These are phyloP conservation scores for Drosophila navojoa DNA, from an alignment of 1,140 invertebrate genomes.

Conservation along the genomic window DNA sequence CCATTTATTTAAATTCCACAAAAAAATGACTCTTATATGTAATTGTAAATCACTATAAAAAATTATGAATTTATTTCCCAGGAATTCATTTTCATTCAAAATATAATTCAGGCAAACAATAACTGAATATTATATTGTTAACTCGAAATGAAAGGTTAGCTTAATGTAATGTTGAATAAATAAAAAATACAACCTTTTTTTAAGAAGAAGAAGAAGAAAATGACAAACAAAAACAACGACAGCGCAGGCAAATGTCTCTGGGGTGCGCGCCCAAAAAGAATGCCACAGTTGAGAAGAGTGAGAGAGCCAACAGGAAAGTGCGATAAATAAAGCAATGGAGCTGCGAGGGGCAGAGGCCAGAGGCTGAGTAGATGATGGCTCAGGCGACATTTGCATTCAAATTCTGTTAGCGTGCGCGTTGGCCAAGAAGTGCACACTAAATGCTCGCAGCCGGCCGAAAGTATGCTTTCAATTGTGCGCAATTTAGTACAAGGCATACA, in stretches of 20 bases:
- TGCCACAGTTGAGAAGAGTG: constrained; percentile 38
- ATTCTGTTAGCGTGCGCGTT: constrained; percentile 33
- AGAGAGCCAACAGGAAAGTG: constrained; percentile 37
- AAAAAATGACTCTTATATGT: background rate
- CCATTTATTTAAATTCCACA: too few relatives aligned
- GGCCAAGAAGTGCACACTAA: constrained; percentile 51
- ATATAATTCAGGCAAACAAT: background rate
- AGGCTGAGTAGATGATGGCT: background rate
- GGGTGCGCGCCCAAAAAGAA: constrained; percentile 40
- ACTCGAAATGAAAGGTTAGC: background rate
- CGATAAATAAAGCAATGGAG: constrained; percentile 57
- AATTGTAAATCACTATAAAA: too few relatives aligned
- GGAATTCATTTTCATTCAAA: background rate
- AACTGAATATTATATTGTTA: constrained; percentile 15
- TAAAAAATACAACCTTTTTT: constrained; percentile 48
- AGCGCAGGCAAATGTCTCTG: constrained; percentile 37
- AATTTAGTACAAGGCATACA: constrained; percentile 74
- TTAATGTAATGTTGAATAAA: constrained; percentile 17
- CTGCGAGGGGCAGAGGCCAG: constrained; percentile 5
- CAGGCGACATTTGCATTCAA: constrained; percentile 37
- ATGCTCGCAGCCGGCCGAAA: constrained; percentile 64
- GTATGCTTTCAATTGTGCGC: constrained; percentile 78
- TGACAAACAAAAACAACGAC: constrained; percentile 27
- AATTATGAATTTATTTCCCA: background rate
- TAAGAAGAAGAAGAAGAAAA: constrained; percentile 26